phyloP scores from a whole-genome alignment of 2,888 invertebrate genomes.

The Congeria kusceri region DNA sequence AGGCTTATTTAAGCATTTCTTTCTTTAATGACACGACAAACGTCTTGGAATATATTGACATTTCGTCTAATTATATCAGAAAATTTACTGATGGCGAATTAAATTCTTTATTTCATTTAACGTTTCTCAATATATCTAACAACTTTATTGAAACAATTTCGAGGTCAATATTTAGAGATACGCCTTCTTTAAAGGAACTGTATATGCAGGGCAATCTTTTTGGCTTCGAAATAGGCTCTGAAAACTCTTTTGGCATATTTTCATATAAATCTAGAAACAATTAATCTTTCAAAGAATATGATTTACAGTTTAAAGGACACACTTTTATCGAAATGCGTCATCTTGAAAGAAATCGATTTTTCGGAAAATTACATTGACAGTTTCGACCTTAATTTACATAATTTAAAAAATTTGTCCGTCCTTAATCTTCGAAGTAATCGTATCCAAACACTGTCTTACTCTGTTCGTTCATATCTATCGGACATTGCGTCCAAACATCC shows the following conservation, averaged over 20 bases:
- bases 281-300: constrained; percentile 40
- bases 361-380: constrained; percentile 38
- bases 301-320: constrained; percentile 24
- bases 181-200: constrained; percentile 21
- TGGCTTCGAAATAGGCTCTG: constrained; percentile 17
- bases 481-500: constrained; percentile 1
- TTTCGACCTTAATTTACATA: constrained; percentile 23
- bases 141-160: constrained; percentile 51
- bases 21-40: constrained; percentile 44
- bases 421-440: constrained; percentile 45
- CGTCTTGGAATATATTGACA: constrained; percentile 48
- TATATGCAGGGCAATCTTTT: constrained; percentile 48
- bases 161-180: constrained; percentile 23
- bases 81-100: constrained; percentile 18
- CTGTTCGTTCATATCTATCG: constrained; percentile 15
- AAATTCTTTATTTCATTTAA: constrained; percentile 23
- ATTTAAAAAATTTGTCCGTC: constrained; percentile 13
- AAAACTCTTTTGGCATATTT: constrained; percentile 26
- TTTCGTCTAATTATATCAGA: constrained; percentile 47
- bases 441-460: constrained; percentile 18
- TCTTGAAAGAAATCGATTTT: constrained; percentile 31
- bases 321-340: constrained; percentile 12
- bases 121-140: constrained; percentile 39
- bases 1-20: constrained; percentile 16
- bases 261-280: constrained; percentile 6